phyloP scores from a whole-genome alignment of 2,797 vertebrate genomes.

The Acanthis flammea region DNA sequence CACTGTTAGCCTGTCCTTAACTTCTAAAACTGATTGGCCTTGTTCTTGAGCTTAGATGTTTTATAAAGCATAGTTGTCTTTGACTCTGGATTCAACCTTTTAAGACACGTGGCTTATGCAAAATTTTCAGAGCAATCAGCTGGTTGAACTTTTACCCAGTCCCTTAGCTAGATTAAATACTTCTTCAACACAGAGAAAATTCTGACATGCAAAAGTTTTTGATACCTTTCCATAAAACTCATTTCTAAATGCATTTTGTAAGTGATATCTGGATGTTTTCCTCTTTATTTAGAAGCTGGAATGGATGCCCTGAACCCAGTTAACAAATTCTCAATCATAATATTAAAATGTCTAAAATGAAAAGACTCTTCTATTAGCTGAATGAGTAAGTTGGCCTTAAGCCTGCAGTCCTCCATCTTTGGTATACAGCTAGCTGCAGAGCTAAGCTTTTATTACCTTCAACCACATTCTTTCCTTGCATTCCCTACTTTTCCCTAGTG shows the following conservation, averaged over 20 bases:
- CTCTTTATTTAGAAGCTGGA: not conserved
- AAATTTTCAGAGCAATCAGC: not conserved
- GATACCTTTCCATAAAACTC: not conserved
- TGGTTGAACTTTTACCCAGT: not conserved
- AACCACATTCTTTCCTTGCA: not conserved
- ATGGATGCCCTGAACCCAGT: not conserved
- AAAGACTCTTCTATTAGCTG: not conserved
- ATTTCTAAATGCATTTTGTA: not conserved
- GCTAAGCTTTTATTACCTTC: not conserved
- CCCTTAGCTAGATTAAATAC: not conserved
- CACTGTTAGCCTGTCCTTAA: not conserved
- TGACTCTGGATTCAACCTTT: not conserved
- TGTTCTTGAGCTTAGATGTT: not conserved
- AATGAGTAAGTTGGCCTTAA: not conserved
- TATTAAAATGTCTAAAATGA: not conserved
- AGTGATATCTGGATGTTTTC: not conserved
- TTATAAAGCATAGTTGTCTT: not conserved
- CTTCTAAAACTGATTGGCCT: conserved; percentile 32
- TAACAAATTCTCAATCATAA: not conserved
- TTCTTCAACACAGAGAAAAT: not conserved
- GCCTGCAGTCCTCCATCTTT: not conserved
- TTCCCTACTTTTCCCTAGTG: not conserved
- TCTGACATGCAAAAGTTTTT: not conserved
- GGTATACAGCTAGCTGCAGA: not conserved
- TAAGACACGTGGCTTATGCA: not conserved